Evolutionary conservation across 2,113 vertebrate species (phyloP), one percentile per base, ranked within the genome.

Genomic region (Ifrita kowaldi): DNA sequence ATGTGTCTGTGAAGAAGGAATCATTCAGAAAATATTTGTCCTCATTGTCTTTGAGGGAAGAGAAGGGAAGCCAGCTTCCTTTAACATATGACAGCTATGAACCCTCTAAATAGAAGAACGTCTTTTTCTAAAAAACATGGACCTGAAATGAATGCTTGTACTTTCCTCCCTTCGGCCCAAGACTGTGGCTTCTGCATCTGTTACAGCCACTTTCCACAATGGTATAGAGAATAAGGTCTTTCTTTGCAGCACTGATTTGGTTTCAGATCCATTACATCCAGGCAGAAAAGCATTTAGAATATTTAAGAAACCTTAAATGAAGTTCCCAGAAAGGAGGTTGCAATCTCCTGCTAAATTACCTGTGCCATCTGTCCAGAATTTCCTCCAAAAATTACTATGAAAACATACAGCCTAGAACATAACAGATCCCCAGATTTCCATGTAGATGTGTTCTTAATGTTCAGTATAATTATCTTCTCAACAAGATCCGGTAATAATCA

Each of bases 331-430:
- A 42, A 91, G 64, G 86, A 92, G 63, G 21, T 71, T 92, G 49
- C 77, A 88, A 87, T 95, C 81, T 92, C 85, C 93, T 87, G 80
- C 69, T 96, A 95, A 95, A 92, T 94, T 70, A 96, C 91, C 84
- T 76, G 33, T 85, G 86, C 93, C 93, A 96, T 95, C 90, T 97
- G 78, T 77, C 89, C 65, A 86, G 84, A 91, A 93, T 67, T 96
- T 95, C 57, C 24, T 95, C 60, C 71, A 90, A 65, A 96, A 97
- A 95, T 84, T 76, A 89, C 73, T 76, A 11, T 68, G 67, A 95
- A 96, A 97, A 95, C 80, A 42, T 35, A 86, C 27, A 90, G 84
- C 69, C 56, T 89, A 89, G 89, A 96, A 89, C 55, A 87, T 68
- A 96, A 96, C 77, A 82, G 37, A 74, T 84, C 60, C 75, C 60